Base-by-base conservation (phyloP, 2,888 invertebrate genomes). In the Rhogogaster chlorosoma region DNA sequence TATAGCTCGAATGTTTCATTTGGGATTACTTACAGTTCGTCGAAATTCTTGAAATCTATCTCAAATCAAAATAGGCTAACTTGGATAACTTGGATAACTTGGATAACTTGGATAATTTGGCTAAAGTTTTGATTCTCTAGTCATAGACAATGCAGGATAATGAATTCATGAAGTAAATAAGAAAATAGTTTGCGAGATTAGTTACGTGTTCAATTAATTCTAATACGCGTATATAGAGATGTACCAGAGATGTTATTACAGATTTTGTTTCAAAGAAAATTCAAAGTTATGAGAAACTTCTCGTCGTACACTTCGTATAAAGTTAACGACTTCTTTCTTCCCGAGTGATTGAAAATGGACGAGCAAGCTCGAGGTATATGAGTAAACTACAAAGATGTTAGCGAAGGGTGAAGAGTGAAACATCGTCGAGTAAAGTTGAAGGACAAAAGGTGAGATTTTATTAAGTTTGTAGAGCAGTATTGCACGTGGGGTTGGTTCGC, bases 401-500 rank as follows among this genome's bases (percentile, higher is more conserved):
- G 45, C 75, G 49, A 42, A 75, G 77, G 49, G 53, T 53, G 49
- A 49, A 77, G 45, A 49, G 26, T 53, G 53, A 61, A 32, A 80
- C 80, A 38, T 38, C 12, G 83, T 4, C 12, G n/a, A 83, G 42
- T 45, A 32, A 45, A 9, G 45, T 15, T 67, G 45, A 67, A 42
- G 29, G 45, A 45, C 29, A 15, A 67, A 45, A 42, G 82, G 82
- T 83, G 82, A 64, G 53, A 49, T 83, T 83, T 83, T 83, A 83
- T 83, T 67, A 67, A 42, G 42, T 67, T 83, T 83, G 67, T 57
- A 83, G 61, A 22, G 67, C 67, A 78, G 10, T 61, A 38, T 26
- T 29, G 78, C 49, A 77, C 32, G 29, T n/a, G 77, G 22, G 15
- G 45, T 42, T 42, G 15, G 42, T 45, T 49, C 45, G 29, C 26